Base-by-base conservation (phyloP, 2,113 vertebrate species). In the Plestiodon gilberti region DNA sequence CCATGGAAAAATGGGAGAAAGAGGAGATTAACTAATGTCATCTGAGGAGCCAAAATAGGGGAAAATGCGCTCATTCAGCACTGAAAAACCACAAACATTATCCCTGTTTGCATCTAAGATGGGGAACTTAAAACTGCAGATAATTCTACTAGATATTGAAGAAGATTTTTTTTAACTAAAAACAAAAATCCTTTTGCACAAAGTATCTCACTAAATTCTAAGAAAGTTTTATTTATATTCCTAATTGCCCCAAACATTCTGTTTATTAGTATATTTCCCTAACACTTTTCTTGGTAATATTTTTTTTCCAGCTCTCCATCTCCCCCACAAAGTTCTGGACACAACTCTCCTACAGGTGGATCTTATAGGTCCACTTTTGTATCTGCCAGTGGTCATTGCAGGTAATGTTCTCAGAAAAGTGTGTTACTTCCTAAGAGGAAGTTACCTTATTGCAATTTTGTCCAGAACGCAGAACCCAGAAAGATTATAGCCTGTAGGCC, bases 1-100 rank as follows among this genome's bases (percentile, higher is more conserved):
- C 3, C 23, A 23, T 35, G 76, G 30, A 94, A n/a, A 84, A 7
- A 9, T 33, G 59, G 43, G 74, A 8, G 57, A 74, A 86, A 64
- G 25, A 83, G 8, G 8, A 88, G 83, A 90, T 83, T 92, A 91
- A 78, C 84, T 35, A 93, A 83, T 81, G 25, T 67, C 65, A 57
- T 59, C 38, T 55, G 28, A 55, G 30, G 35, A 80, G 10, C 6
- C 6, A 33, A 55, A 4, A 1, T 10, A 35, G 40, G 11, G 17
- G 30, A 13, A 28, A 30, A 33, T 38, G 6, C 69, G 38, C 74
- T 67, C 48, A 77, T 6, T 52, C 55, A 82, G 9, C 30, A 77
- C 7, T 15, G 65, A 10, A 33, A 38, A 81, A 33, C 30, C 33
- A 35, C 18, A 65, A 10, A 55, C 4, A 8, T n/a, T 11, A 25